Conservation (phyloP, 2,888 invertebrate genomes). For the Dicroscelio sp. region DNA sequence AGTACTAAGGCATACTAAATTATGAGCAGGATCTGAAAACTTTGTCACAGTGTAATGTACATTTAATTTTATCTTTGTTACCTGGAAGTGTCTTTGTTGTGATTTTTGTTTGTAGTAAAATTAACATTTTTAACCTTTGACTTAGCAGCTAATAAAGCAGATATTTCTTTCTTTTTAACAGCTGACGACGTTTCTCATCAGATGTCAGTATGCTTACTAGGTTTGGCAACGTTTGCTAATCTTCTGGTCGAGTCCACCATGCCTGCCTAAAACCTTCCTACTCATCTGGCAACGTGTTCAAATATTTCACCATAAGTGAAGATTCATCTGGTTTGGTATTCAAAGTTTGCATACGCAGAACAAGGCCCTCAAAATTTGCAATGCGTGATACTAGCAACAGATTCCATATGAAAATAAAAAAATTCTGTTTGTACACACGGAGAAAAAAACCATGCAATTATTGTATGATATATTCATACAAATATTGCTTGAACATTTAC, state of each 20-base stretch:
- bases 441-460: no score
- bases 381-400: constrained; percentile 56
- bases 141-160: no score
- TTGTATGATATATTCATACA: no score
- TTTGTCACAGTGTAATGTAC: no score
- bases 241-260: constrained; percentile 62
- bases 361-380: constrained; percentile 48
- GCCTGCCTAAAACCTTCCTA: constrained; percentile 66
- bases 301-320: constrained; percentile 58
- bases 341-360: constrained; percentile 60
- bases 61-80: no score
- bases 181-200: constrained; percentile 47
- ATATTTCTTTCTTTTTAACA: no score
- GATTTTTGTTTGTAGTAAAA: no score
- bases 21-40: no score
- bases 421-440: constrained; percentile 61
- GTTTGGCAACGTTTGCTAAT: constrained; percentile 55
- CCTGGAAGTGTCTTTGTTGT: no score
- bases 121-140: no score
- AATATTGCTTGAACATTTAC: no score
- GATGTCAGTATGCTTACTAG: constrained; percentile 20
- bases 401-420: constrained; percentile 48
- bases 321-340: constrained; percentile 65
- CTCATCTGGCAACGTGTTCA: constrained; percentile 64
- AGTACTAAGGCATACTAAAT: no score